Evolutionary conservation across 1,140 invertebrate species (phyloP), one percentile per base, ranked within the genome.

Genomic region (Aphis gossypii): DNA sequence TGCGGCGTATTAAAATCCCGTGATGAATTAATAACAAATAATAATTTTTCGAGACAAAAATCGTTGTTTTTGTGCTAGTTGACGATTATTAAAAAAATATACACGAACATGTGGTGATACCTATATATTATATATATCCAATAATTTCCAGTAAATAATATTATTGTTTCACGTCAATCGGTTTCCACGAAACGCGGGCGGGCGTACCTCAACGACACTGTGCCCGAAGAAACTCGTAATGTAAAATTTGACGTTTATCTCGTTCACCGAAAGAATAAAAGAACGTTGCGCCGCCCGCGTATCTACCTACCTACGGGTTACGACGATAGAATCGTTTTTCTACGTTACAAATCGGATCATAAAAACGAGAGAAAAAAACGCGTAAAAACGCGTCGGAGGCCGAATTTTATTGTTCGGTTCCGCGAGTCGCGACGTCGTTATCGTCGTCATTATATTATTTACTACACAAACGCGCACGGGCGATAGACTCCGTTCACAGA

Each of bases 181-280:
- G n/a, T 8, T 89, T 38, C 48, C 35, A 54, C 18, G 46, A 88
- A 88, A 88, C 44, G 7, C 86, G 76, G 14, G 41, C 30, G 20
- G 21, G 44, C 38, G 7, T 5, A n/a, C 48, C 48, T 51, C 2
- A 35, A 23, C 21, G 4, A 25, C 41, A 21, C 38, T 41, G 1
- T 76, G 18, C 60, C 25, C 8, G 46, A 35, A 88, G 6, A 35
- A 51, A 88, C 48, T 35, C 35, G 48, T 48, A 89, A 89, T 89
- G 35, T 51, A 51, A 88, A n/a, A 51, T 88, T 48, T 88, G 46
- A 88, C 86, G 86, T 88, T 88, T 51, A 35, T 88, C 86, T 87
- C 4, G 30, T 89, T 89, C 88, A 35, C 23, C 88, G 88, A 89
- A 89, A 89, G 51, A 89, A 21, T 51, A 35, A 89, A 56, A 89